Evolutionary conservation across 1,140 invertebrate genomes (phyloP).

Genomic region (Macrosteles quadrilineatus): DNA sequence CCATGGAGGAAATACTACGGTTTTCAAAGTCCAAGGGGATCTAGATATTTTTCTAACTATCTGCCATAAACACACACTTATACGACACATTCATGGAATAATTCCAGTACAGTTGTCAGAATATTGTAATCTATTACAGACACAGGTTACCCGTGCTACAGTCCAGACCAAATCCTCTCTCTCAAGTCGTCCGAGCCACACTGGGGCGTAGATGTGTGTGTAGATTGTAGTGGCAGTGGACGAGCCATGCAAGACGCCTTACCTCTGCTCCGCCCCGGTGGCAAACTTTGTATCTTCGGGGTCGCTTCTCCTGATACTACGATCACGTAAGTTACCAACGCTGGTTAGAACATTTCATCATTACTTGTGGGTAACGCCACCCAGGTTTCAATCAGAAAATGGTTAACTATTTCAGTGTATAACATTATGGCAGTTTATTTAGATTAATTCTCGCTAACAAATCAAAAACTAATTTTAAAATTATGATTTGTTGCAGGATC

Average conservation of each 20-base stretch:
- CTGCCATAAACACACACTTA: too few species aligned
- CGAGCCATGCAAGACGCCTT: conserved; percentile 57
- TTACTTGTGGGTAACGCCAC: neutral
- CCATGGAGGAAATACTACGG: too few species aligned
- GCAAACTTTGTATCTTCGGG: conserved; percentile 58
- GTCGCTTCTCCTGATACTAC: conserved; percentile 52
- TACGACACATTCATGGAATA: too few species aligned
- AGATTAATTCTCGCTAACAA: neutral
- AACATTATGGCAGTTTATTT: neutral
- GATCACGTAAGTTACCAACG: conserved; percentile 16
- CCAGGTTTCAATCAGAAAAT: neutral
- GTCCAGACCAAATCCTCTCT: conserved; percentile 56
- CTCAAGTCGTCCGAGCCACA: conserved; percentile 44
- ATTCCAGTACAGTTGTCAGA: too few species aligned
- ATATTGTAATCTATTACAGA: conserved; percentile 51
- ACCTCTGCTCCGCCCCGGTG: conserved; percentile 50
- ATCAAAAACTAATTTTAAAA: neutral
- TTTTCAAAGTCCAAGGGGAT: too few species aligned
- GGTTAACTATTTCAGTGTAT: neutral
- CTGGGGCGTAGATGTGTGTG: too few species aligned
- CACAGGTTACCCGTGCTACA: conserved; percentile 55
- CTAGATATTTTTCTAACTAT: too few species aligned
- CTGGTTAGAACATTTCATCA: neutral
- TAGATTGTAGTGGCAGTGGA: conserved; percentile 65
- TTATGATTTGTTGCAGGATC: neutral